Evolutionary conservation across 1,140 invertebrate species (phyloP).

Genomic region (Temnothorax nylanderi): DNA sequence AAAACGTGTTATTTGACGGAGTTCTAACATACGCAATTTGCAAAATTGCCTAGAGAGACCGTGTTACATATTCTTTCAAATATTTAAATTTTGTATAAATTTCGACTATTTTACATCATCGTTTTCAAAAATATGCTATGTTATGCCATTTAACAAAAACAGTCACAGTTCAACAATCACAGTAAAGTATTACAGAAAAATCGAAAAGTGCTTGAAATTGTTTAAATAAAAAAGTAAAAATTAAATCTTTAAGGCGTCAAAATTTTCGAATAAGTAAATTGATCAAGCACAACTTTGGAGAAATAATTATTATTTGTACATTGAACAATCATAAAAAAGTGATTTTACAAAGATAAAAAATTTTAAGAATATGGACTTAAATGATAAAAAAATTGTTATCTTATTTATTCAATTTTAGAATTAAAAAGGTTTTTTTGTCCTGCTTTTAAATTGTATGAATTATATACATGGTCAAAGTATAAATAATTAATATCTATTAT

Average conservation of each 20-base stretch:
- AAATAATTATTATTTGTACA: slow-evolving; percentile 76
- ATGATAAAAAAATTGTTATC: neutral
- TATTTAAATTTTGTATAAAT: slow-evolving; percentile 13
- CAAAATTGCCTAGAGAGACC: neutral
- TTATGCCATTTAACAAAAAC: neutral
- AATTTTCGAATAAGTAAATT: neutral
- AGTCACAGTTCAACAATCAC: neutral
- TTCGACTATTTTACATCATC: neutral
- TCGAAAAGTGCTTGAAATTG: neutral
- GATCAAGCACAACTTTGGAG: slow-evolving; percentile 52
- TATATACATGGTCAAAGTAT: neutral
- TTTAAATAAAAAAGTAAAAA: neutral
- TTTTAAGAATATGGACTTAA: neutral
- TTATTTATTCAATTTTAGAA: neutral
- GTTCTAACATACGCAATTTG: neutral
- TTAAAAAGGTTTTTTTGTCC: neutral
- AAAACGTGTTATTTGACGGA: neutral
- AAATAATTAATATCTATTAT: neutral
- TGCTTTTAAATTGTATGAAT: neutral
- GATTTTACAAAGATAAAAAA: neutral
- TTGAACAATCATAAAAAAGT: neutral
- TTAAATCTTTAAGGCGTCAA: neutral
- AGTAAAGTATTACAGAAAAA: neutral
- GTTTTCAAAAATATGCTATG: neutral
- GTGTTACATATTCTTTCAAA: neutral